Evolutionary conservation across 2,888 invertebrate genomes (phyloP).

Genomic region (Caenorhabditis japonica): DNA sequence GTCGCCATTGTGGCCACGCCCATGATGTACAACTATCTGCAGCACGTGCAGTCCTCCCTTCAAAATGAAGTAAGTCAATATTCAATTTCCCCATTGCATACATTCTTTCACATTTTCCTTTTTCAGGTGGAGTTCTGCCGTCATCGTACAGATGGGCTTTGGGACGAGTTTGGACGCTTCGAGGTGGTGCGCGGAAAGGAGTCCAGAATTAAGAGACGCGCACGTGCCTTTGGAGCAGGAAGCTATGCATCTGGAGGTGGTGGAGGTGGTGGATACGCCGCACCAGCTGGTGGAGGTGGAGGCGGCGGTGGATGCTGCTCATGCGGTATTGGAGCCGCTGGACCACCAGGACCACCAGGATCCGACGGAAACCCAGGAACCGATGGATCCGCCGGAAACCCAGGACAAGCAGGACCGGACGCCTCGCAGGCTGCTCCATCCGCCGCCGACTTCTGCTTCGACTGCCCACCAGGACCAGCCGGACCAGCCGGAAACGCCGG

Average conservation of each 20-base stretch:
- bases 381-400: slow-evolving; percentile 50
- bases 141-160: slow-evolving; percentile 67
- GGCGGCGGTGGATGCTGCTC: slow-evolving; percentile 53
- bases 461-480: slow-evolving; percentile 72
- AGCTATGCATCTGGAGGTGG: slow-evolving; percentile 35
- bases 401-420: slow-evolving; percentile 49
- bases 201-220: slow-evolving; percentile 47
- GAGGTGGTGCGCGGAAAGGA: slow-evolving; percentile 46
- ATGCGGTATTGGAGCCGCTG: slow-evolving; percentile 54
- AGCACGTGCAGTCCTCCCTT: slow-evolving; percentile 56
- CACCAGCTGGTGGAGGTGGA: slow-evolving; percentile 27
- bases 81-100: too few species aligned
- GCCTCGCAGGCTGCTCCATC: slow-evolving; percentile 39
- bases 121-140: slow-evolving; percentile 68
- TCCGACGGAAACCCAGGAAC: slow-evolving; percentile 55
- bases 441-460: slow-evolving; percentile 56
- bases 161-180: slow-evolving; percentile 66
- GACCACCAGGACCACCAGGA: slow-evolving; percentile 63
- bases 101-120: neutral
- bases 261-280: slow-evolving; percentile 24
- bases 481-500: slow-evolving; percentile 69
- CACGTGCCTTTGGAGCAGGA: slow-evolving; percentile 37
- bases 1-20: slow-evolving; percentile 53
- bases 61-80: slow-evolving; percentile 36
- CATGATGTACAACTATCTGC: slow-evolving; percentile 56